phyloP scores from a whole-genome alignment of 2,888 invertebrate genomes.

The Geotrupes spiniger region DNA sequence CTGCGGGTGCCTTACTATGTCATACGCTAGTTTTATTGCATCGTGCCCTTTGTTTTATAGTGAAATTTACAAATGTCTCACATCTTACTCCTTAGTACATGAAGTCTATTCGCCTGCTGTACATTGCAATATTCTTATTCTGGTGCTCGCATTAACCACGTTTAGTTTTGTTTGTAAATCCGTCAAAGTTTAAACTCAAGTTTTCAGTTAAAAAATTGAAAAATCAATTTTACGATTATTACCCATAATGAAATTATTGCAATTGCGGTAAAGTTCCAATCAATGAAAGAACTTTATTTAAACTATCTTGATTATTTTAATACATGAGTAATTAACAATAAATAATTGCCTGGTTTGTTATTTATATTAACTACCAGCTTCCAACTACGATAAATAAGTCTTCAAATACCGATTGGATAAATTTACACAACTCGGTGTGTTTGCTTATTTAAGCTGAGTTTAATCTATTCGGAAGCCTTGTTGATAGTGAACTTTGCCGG shows the following conservation, averaged over 20 bases:
- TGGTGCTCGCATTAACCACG: too few species aligned
- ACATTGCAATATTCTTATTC: neutral
- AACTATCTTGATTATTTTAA: too few species aligned
- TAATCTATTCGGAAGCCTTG: conserved; percentile 21
- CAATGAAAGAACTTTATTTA: too few species aligned
- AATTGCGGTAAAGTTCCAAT: too few species aligned
- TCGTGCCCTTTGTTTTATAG: conserved; percentile 6
- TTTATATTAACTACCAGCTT: too few species aligned
- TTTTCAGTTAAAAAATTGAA: too few species aligned
- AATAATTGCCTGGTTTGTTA: too few species aligned
- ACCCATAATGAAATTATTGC: too few species aligned
- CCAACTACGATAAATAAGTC: neutral
- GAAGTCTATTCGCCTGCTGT: neutral
- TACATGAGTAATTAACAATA: too few species aligned
- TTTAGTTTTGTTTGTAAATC: too few species aligned
- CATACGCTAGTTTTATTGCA: conserved; percentile 7
- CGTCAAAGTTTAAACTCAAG: too few species aligned
- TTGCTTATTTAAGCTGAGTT: conserved; percentile 23
- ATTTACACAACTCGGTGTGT: conserved; percentile 22
- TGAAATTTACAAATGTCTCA: conserved; percentile 7
- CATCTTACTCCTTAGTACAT: neutral
- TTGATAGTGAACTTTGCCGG: conserved; percentile 24
- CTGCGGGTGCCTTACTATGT: conserved; percentile 5
- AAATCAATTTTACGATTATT: too few species aligned
- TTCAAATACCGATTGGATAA: conserved; percentile 18